Evolutionary conservation across 2,888 invertebrate genomes (phyloP).

Genomic region (Agrochola lychnidis): DNA sequence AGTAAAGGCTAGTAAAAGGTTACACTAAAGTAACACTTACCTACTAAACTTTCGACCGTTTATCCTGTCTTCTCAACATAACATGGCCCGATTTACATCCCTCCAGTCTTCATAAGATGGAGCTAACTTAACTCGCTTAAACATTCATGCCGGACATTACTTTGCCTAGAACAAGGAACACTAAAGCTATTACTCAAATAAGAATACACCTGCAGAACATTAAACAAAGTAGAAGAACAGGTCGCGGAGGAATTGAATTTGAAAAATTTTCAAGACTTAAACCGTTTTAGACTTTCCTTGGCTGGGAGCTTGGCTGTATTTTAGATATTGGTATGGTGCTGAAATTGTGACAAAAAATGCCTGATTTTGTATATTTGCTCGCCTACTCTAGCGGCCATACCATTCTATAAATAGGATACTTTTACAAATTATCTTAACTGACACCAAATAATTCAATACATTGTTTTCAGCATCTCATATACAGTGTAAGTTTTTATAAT

Average conservation of each 20-base stretch:
- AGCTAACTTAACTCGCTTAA: conserved; percentile 52
- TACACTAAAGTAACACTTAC: conserved; percentile 10
- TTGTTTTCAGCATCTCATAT: too few species aligned
- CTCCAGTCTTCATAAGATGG: conserved; percentile 55
- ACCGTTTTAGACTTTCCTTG: conserved; percentile 56
- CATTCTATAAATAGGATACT: too few species aligned
- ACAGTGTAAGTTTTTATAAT: too few species aligned
- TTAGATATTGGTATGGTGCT: not conserved
- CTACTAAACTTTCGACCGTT: conserved; percentile 28
- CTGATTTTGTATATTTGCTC: too few species aligned
- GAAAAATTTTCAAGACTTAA: conserved; percentile 67
- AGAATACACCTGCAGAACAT: conserved; percentile 74
- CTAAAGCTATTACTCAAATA: conserved; percentile 72
- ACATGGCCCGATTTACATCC: conserved; percentile 68
- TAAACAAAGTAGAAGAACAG: conserved; percentile 71
- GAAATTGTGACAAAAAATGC: too few species aligned
- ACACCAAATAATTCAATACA: too few species aligned
- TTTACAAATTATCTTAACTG: too few species aligned
- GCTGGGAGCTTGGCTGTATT: not conserved
- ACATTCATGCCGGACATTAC: conserved; percentile 67
- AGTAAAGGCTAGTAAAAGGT: not conserved
- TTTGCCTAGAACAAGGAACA: conserved; percentile 69
- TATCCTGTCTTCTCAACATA: conserved; percentile 49
- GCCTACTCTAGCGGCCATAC: too few species aligned
- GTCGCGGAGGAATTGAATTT: conserved; percentile 74